A percentile compares a stretch with the other conserved stretches of the same genome.
Conservation (phyloP, 2,888 invertebrate species). For the Gandaritis pyraliata region DNA sequence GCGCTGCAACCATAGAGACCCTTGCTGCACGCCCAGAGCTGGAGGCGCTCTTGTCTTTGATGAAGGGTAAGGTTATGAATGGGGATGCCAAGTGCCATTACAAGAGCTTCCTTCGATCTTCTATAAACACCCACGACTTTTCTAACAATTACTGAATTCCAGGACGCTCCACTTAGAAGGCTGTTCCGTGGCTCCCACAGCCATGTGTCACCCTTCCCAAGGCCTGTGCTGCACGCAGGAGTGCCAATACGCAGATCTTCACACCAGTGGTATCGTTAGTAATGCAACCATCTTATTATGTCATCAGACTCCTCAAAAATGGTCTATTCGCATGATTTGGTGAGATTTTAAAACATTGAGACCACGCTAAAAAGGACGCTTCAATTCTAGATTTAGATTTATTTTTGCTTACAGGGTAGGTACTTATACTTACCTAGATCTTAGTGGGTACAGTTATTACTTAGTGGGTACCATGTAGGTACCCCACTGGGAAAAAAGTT, state of each 20-base stretch:
- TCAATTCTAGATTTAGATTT: no score
- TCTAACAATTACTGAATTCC: neutral
- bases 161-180: slow-evolving; percentile 72
- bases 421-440: no score
- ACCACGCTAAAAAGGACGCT: no score
- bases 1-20: slow-evolving; percentile 73
- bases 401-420: no score
- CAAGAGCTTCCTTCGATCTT: no score
- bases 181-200: slow-evolving; percentile 74
- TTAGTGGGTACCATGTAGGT: no score
- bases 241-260: slow-evolving; percentile 70
- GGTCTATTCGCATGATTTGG: no score
- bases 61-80: slow-evolving; percentile 57
- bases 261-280: slow-evolving; percentile 72
- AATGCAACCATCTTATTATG: slow-evolving; percentile 13
- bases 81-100: no score
- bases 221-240: slow-evolving; percentile 77
- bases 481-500: no score
- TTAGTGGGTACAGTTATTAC: no score
- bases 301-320: neutral
- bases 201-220: slow-evolving; percentile 81
- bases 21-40: slow-evolving; percentile 80
- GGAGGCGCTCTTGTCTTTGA: slow-evolving; percentile 65
- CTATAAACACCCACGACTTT: no score
- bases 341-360: no score